A percentile compares a stretch with the other conserved stretches of the same genome.
Evolutionary conservation across 2,888 invertebrate genomes (phyloP).

Genomic region (Leptogaster cylindrica): DNA sequence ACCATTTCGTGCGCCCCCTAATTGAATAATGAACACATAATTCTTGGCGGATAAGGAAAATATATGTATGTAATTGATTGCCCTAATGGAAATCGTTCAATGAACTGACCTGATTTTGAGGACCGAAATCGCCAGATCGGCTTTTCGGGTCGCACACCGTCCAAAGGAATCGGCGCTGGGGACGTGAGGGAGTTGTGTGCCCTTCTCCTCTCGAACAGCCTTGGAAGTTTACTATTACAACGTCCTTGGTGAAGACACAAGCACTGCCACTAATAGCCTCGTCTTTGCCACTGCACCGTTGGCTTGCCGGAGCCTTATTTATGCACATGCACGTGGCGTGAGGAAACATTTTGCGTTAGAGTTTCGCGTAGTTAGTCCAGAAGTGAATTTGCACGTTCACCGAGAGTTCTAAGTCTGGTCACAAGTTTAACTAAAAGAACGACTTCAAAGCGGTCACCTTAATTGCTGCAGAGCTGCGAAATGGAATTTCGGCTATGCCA

Average conservation of each 20-base stretch:
- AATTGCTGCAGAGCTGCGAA: no score
- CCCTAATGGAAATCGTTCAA: neutral
- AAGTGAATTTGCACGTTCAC: neutral
- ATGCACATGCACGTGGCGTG: conserved; percentile 29
- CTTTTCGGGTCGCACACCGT: neutral
- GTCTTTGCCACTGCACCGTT: neutral
- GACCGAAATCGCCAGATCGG: neutral
- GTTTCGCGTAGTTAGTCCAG: neutral
- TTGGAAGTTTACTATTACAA: neutral
- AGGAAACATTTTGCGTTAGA: conserved; percentile 26
- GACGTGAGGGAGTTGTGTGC: neutral
- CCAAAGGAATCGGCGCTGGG: neutral
- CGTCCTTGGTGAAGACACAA: neutral
- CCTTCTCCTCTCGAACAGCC: neutral
- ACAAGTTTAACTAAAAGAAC: neutral
- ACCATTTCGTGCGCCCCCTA: no score
- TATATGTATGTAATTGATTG: neutral
- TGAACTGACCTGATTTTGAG: conserved; percentile 25
- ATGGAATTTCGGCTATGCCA: no score
- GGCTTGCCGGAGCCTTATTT: neutral
- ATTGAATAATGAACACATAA: no score
- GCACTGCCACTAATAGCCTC: neutral
- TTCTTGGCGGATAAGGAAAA: no score
- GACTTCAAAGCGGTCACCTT: neutral
- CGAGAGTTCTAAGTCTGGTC: neutral